Percentiles rank a stretch among this genome's conserved stretches.
Conservation (phyloP, 2,797 vertebrate genomes). For the Macropodus opercularis region DNA sequence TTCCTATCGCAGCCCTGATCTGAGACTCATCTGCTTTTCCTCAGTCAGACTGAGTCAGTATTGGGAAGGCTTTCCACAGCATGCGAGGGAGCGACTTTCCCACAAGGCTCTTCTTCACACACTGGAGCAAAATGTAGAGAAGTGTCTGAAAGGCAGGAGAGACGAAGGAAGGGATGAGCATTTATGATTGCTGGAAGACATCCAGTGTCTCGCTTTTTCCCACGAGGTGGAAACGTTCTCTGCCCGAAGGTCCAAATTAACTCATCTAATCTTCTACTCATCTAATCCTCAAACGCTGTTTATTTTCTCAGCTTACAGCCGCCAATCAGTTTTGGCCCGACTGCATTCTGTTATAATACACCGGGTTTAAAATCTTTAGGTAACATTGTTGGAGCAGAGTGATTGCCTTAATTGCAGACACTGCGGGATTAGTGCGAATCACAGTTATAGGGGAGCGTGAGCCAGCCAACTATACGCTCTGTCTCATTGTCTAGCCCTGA, state of each 20-base stretch:
- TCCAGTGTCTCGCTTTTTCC: constrained; percentile 20
- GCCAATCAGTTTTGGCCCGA: constrained; percentile 49
- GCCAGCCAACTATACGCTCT: constrained; percentile 31
- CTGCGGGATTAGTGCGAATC: constrained; percentile 61
- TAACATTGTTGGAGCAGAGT: constrained; percentile 49
- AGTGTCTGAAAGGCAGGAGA: neutral
- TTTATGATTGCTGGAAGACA: constrained; percentile 35
- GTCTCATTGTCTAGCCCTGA: constrained; percentile 58
- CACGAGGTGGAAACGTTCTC: constrained; percentile 34
- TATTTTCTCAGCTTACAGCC: constrained; percentile 69
- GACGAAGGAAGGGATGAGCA: constrained; percentile 18
- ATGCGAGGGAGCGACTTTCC: constrained; percentile 45
- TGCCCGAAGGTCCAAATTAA: constrained; percentile 59
- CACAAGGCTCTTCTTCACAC: constrained; percentile 32
- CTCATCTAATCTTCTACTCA: constrained; percentile 64
- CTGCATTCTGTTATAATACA: constrained; percentile 51
- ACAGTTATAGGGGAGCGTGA: constrained; percentile 34
- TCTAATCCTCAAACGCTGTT: constrained; percentile 68
- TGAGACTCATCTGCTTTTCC: constrained; percentile 63
- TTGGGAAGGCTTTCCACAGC: constrained; percentile 47
- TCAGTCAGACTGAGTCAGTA: constrained; percentile 58
- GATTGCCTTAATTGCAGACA: constrained; percentile 60
- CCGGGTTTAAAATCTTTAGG: constrained; percentile 68
- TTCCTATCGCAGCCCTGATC: constrained; percentile 57
- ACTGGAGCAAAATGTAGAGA: constrained; percentile 22